Percentiles rank a stretch among this genome's conserved stretches.
phyloP scores from a whole-genome alignment of 2,888 invertebrate species.

The Zele albiditarsus region DNA sequence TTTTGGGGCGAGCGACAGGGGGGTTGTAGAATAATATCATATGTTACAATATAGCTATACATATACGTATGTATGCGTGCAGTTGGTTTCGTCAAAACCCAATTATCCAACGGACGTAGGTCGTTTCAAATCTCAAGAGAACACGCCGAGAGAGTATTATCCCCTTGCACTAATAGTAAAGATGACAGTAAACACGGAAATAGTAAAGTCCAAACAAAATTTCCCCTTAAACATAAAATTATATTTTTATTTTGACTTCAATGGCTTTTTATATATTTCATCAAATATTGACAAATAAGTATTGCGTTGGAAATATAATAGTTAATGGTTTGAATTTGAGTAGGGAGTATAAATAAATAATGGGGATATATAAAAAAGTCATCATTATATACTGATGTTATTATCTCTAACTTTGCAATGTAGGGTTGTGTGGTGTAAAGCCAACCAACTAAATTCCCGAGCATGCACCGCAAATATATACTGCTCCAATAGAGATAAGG shows the following conservation, averaged over 20 bases:
- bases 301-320: too few species aligned
- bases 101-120: conserved; percentile 64
- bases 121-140: conserved; percentile 54
- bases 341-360: too few species aligned
- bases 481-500: conserved; percentile 57
- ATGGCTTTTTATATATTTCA: not conserved
- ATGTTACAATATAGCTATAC: not conserved
- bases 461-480: not conserved
- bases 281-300: not conserved
- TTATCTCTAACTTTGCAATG: not conserved
- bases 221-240: not conserved
- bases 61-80: conserved; percentile 44
- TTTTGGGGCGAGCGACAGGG: conserved; percentile 37
- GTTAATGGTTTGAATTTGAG: too few species aligned
- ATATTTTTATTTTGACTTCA: not conserved
- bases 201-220: conserved; percentile 15
- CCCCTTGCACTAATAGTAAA: conserved; percentile 19
- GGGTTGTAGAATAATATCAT: conserved; percentile 1
- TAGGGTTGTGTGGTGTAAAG: not conserved
- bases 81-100: conserved; percentile 62
- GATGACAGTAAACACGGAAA: conserved; percentile 46
- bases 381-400: too few species aligned
- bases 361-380: too few species aligned
- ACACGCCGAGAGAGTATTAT: conserved; percentile 19
- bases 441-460: not conserved